A percentile compares a stretch with the other conserved stretches of the same genome.
Conservation (phyloP, 2,888 invertebrate species). For the Leptodirus hochenwartii region DNA sequence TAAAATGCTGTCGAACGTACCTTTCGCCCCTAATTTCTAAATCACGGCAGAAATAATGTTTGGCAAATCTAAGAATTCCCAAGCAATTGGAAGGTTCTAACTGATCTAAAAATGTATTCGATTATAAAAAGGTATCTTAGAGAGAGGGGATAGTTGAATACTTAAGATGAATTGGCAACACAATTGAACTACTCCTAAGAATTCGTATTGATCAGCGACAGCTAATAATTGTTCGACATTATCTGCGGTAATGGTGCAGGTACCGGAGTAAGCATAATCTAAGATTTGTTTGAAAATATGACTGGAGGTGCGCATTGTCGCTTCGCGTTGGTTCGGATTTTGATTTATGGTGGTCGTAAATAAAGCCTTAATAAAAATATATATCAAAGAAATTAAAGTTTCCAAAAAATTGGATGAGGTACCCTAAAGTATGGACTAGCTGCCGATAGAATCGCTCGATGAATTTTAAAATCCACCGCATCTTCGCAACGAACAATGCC, state of each 20-base stretch:
- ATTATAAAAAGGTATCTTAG: not conserved
- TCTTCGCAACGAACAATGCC: conserved; percentile 45
- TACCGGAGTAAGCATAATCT: conserved; percentile 58
- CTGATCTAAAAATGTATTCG: conserved; percentile 25
- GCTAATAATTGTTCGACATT: conserved; percentile 53
- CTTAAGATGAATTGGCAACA: conserved; percentile 46
- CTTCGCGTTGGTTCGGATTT: conserved; percentile 39
- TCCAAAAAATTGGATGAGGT: too few relatives aligned
- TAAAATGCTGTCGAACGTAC: conserved; percentile 21
- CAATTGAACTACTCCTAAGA: conserved; percentile 49
- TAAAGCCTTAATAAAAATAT: conserved; percentile 31
- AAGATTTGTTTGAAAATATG: conserved; percentile 45
- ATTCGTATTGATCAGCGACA: conserved; percentile 54
- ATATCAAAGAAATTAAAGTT: conserved; percentile 4
- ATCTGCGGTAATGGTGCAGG: conserved; percentile 39
- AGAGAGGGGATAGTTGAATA: conserved; percentile 9
- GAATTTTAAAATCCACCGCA: conserved; percentile 41
- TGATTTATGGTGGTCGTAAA: conserved; percentile 49
- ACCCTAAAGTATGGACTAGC: conserved; percentile 51
- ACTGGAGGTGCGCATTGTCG: conserved; percentile 39
- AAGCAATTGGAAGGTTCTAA: conserved; percentile 50
- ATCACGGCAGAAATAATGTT: conserved; percentile 48
- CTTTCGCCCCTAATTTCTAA: conserved; percentile 38
- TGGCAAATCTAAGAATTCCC: conserved; percentile 50
- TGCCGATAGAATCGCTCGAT: conserved; percentile 51